A percentile compares a stretch with the other conserved stretches of the same genome.
phyloP scores from a whole-genome alignment of 1,140 invertebrate species.

The Rhopalosiphum padi region DNA sequence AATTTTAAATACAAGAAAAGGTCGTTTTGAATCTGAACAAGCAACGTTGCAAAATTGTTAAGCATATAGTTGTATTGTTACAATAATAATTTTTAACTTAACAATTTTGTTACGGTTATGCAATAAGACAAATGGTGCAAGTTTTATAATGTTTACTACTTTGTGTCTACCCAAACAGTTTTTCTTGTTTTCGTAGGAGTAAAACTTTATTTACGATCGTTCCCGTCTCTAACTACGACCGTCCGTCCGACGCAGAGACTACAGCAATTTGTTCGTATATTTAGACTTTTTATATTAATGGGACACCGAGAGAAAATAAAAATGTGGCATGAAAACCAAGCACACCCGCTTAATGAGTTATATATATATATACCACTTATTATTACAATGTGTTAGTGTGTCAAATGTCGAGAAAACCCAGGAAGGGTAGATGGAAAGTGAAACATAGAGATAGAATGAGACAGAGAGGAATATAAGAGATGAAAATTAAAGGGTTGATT shows the following conservation, averaged over 20 bases:
- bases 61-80: not conserved
- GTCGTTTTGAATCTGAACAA: not conserved
- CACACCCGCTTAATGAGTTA: not conserved
- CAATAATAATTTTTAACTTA: conserved; percentile 10
- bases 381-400: not conserved
- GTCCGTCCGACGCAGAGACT: not conserved
- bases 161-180: not conserved
- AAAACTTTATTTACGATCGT: not conserved
- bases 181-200: not conserved
- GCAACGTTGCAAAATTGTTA: not conserved
- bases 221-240: not conserved
- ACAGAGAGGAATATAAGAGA: not conserved
- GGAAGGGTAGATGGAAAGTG: too few species aligned
- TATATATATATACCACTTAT: not conserved
- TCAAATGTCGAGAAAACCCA: not conserved
- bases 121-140: conserved; percentile 15
- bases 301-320: not conserved
- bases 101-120: not conserved
- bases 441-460: not conserved
- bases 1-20: not conserved
- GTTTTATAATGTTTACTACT: not conserved
- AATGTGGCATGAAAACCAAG: not conserved
- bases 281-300: conserved; percentile 9
- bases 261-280: not conserved
- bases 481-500: not conserved